Evolutionary conservation across 2,113 vertebrate genomes (phyloP), one percentile per base, ranked within the genome.

Genomic region (Ranitomeya imitator): DNA sequence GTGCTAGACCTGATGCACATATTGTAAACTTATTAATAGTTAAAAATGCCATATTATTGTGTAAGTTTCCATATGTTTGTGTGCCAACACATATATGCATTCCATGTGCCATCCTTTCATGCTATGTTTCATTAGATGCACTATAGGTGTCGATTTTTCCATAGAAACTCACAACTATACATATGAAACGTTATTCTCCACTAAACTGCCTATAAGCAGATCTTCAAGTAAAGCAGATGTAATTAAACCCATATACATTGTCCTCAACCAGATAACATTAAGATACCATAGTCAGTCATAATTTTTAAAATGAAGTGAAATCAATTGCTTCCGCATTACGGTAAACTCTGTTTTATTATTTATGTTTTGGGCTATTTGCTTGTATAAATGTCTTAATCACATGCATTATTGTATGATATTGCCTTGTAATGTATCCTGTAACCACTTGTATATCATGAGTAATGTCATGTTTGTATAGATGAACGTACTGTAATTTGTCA

Each of bases 361-460:
- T 60, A 52, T 83, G 79, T 63, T 31, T 82, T 61, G 26, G 14
- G 16, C 57, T 61, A 61, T 63, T 61, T 82, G 79, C 59, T 60
- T 37, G 31, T 21, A 61, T 37, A 61, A 61, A 45, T 60, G 59
- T 45, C 26, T 82, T 82, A 82, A 63, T 82, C 59, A 82, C 55
- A 61, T 37, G 37, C 80, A 83, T 82, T 82, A 45, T 63, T 37
- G 45, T 65, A 26, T 63, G 26, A 81, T 83, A 83, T 83, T 65
- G 60, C 80, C 80, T 60, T 83, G 80, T 83, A 83, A 83, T 83
- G 80, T 83, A 37, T 65, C 60, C 60, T 51, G 61, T 83, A 83
- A 83, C 6, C 37, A 83, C 60, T 45, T 21, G 57, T 65, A 67
- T n/a, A 67, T 83, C 60, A 83, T 67, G 60, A 7, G 18, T 21